phyloP scores from a whole-genome alignment of 1,140 invertebrate species.

The Amyelois transitella region DNA sequence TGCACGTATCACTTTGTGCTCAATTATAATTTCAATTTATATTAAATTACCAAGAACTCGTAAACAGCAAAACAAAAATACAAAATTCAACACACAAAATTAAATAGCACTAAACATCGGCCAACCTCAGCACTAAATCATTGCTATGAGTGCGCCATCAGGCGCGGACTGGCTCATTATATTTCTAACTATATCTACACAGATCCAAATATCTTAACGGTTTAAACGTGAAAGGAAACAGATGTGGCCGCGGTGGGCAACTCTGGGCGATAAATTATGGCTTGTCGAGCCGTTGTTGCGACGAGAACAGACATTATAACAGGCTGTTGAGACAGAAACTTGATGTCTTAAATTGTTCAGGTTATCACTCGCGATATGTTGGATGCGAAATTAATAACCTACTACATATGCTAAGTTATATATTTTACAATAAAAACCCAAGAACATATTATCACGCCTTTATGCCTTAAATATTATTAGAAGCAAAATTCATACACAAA shows the following conservation, averaged over 20 bases:
- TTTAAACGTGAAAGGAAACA: constrained; percentile 31
- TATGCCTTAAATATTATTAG: too few relatives aligned
- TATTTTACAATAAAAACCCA: too few relatives aligned
- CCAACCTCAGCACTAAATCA: background rate
- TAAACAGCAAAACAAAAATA: too few relatives aligned
- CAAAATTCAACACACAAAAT: background rate
- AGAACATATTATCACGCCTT: too few relatives aligned
- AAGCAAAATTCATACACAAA: too few relatives aligned
- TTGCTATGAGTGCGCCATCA: background rate
- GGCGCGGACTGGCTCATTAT: background rate
- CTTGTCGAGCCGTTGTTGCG: constrained; percentile 38
- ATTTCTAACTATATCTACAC: background rate
- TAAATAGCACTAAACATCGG: background rate
- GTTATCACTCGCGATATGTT: background rate
- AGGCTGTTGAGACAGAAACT: constrained; percentile 14
- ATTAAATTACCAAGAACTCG: too few relatives aligned
- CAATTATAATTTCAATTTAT: too few relatives aligned
- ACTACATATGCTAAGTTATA: too few relatives aligned
- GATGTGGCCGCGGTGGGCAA: constrained; percentile 27
- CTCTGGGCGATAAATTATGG: constrained; percentile 49
- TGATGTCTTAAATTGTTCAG: background rate
- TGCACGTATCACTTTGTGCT: too few relatives aligned
- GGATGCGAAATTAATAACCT: background rate
- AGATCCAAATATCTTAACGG: background rate
- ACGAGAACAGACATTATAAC: constrained; percentile 23